These are phyloP conservation scores for Zosterops borbonicus DNA, from an alignment of 2,113 vertebrate species.

Conservation along the genomic window DNA sequence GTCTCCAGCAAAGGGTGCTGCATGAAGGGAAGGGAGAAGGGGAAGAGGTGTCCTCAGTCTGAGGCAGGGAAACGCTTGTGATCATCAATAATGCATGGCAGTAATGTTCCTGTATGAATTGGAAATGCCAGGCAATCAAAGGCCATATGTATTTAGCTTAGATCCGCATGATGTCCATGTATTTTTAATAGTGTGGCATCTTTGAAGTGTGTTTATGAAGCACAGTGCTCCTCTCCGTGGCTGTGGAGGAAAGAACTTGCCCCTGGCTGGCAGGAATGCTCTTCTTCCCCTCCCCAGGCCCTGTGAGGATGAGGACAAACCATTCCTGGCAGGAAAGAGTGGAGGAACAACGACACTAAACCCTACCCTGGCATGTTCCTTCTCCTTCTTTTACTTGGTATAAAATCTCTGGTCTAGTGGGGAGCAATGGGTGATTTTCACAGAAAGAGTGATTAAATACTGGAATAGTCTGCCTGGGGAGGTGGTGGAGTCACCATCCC, in stretches of 20 bases:
- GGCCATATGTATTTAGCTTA: slow-evolving; percentile 79
- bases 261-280: neutral
- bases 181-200: slow-evolving; percentile 78
- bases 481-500: too few relatives aligned
- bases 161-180: slow-evolving; percentile 74
- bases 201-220: slow-evolving; percentile 74
- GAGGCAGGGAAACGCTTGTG: slow-evolving; percentile 62
- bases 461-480: too few relatives aligned
- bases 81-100: slow-evolving; percentile 74
- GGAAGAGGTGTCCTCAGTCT: slow-evolving; percentile 32
- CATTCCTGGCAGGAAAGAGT: neutral
- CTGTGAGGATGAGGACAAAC: neutral
- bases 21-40: neutral
- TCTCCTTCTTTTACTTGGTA: neutral
- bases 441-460: too few relatives aligned
- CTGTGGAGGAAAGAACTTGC: neutral
- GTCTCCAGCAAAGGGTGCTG: slow-evolving; percentile 7
- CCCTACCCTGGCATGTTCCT: neutral
- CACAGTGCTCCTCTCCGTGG: neutral
- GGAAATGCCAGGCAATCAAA: slow-evolving; percentile 79
- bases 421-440: neutral
- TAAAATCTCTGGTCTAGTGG: neutral
- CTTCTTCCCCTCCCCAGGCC: neutral
- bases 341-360: neutral
- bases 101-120: slow-evolving; percentile 75